Base-by-base conservation (phyloP, 2,797 vertebrate genomes). In the Halcyon smyrnensis region DNA sequence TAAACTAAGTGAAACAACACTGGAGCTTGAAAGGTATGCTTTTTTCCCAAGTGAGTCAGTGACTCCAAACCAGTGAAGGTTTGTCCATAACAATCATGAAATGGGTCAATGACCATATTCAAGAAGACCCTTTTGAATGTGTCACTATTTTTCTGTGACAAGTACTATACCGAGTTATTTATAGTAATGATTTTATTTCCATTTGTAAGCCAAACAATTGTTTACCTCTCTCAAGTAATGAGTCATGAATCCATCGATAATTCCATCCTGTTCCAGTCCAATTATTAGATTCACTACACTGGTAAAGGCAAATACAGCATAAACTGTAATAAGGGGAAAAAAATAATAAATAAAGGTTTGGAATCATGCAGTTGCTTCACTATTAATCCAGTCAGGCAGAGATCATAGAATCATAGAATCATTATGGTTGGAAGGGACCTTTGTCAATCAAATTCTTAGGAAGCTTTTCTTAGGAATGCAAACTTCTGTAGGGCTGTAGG, bases 201-300 rank as follows among this genome's bases (percentile, higher is more conserved):
- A 50, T 73, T 83, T 46, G 12, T 70, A 41, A 93, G 17, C 4
- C 4, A 46, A 73, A 75, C 4, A 11, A 46, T 50, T 28, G 28
- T 94, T 8, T 98, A 98, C 99, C 99, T 99, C 98, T 98, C 98
- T 99, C 76, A 99, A 96, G 96, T 99, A 99, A 97, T 99, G 98
- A 7, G 98, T 99, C 98, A 99, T 98, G 97, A 99, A 99, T 95
- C 99, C 99, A 70, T 99, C 99, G 39, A 99, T 99, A 96, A 99
- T 97, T 84, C 99, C 99, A 93, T 99, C 99, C 86, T 99, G 99
- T 96, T 99, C 99, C 91, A 99, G 97, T 48, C 99, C 99, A 59
- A 99, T 98, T 96, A 99, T 99, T 92, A 99, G 98, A 95, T 98
- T 99, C 95, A 99, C 98, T 87, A 99, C 99, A 81, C 99, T 99